Evolutionary conservation across 2,797 vertebrate species (phyloP), one percentile per base, ranked within the genome.

Genomic region (Mionectes olivaceus): DNA sequence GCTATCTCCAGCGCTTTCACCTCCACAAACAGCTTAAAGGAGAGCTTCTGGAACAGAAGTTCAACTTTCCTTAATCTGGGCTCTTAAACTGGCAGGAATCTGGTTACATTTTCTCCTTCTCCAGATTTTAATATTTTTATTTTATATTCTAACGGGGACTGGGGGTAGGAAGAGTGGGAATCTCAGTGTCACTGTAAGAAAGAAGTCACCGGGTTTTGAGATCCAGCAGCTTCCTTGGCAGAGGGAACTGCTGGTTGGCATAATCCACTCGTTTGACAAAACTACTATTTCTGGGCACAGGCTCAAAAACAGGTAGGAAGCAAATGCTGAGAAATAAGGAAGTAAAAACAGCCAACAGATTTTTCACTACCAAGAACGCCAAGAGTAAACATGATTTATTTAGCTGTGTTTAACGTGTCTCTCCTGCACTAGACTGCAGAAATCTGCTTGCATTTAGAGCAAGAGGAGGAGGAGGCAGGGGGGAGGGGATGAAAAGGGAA

Each of bases 221-320:
- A 98, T 97, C 97, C 98, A 98, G 97, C 97, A 97, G 98, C 97
- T 98, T 97, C 97, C 94, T 98, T 98, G 98, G 98, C 98, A 98
- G 96, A 89, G 69, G 87, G 87, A 93, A 89, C 94, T 97, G 97
- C 98, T 97, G 98, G 97, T 97, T 98, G 98, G 98, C 98, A 98
- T 97, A 96, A 97, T 97, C 96, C 90, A 95, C 97, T 97, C 97
- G 44, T 97, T 98, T 98, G 98, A 98, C 97, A 98, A 98, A 98
- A 98, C 98, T 98, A 98, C 98, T 98, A 98, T 98, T 98, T 98
- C 98, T 98, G 98, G 98, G 98, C 98, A 98, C 95, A 16, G 83
- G 71, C 97, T 98, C 98, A 98, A 98, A 98, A 98, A 97, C 98
- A 98, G 98, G 98, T 98, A 98, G 98, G 98, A 98, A 98, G 98